phyloP scores from a whole-genome alignment of 2,113 vertebrate species.

The Megaceryle torquata region DNA sequence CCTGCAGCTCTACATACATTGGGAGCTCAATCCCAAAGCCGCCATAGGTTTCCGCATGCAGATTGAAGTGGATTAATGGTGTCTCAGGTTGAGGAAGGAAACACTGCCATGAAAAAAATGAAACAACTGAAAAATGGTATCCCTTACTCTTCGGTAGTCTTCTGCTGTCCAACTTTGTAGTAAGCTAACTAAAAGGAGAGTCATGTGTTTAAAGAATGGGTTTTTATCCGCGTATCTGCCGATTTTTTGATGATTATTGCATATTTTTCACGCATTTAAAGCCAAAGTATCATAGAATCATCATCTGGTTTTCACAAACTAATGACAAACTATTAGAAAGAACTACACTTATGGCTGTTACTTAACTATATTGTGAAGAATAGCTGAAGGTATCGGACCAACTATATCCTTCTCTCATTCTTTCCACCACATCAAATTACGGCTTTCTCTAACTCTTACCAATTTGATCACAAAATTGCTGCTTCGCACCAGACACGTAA shows the following conservation, averaged over 20 bases:
- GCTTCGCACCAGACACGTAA: not conserved
- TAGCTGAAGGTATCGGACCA: not conserved
- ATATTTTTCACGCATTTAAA: not conserved
- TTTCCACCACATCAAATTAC: conserved; percentile 24
- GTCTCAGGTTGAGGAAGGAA: conserved; percentile 18
- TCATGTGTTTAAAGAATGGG: not conserved
- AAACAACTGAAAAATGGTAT: not conserved
- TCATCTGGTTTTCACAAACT: not conserved
- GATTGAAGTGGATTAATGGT: not conserved
- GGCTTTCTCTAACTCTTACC: not conserved
- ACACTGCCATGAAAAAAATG: not conserved
- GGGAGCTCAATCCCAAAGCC: not conserved
- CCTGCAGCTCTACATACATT: not conserved
- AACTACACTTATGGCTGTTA: not conserved
- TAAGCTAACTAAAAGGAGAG: not conserved
- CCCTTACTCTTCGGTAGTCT: not conserved
- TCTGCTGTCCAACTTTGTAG: conserved; percentile 1
- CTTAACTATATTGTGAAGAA: not conserved
- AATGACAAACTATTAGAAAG: not conserved
- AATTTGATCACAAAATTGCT: not conserved
- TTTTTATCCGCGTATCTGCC: not conserved
- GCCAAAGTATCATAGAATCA: not conserved
- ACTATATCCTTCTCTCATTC: not conserved
- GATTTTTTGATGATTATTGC: not conserved
- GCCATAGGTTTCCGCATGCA: not conserved